These are phyloP conservation scores for Hemicordylus capensis DNA, from an alignment of 2,113 vertebrate species.

Conservation along the genomic window DNA sequence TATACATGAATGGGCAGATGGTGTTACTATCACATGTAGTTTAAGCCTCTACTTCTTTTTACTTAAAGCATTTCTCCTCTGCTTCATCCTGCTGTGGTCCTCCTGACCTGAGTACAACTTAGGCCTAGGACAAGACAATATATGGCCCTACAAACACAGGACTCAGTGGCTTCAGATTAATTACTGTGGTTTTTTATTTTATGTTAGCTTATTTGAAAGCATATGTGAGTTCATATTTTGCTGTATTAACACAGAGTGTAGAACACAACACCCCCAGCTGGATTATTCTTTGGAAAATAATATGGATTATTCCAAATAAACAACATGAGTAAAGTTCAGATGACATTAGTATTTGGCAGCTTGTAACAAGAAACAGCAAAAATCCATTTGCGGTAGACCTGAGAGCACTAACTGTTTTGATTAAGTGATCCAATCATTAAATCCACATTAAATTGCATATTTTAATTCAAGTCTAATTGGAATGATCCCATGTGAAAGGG, in stretches of 20 bases:
- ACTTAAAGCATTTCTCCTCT: neutral
- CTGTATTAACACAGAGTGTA: neutral
- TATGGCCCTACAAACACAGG: neutral
- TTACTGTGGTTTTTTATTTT: neutral
- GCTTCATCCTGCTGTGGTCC: neutral
- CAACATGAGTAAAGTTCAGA: slow-evolving; percentile 12
- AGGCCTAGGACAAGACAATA: neutral
- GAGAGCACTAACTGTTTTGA: neutral
- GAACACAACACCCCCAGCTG: neutral
- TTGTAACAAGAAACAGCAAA: neutral
- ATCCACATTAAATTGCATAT: neutral
- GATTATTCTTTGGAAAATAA: neutral
- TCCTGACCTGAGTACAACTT: neutral
- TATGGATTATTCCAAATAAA: neutral
- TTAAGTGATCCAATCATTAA: neutral
- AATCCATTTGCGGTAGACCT: neutral
- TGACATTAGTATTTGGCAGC: neutral
- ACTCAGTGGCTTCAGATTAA: neutral
- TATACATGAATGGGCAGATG: neutral
- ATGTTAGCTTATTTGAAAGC: neutral
- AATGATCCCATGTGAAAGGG: neutral
- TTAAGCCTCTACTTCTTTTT: too few relatives aligned
- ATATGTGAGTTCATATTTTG: neutral
- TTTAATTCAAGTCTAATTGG: neutral
- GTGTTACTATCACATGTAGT: neutral